Evolutionary conservation across 2,113 vertebrate species (phyloP), one percentile per base, ranked within the genome.

Genomic region (Protobothrops mucrosquamatus): DNA sequence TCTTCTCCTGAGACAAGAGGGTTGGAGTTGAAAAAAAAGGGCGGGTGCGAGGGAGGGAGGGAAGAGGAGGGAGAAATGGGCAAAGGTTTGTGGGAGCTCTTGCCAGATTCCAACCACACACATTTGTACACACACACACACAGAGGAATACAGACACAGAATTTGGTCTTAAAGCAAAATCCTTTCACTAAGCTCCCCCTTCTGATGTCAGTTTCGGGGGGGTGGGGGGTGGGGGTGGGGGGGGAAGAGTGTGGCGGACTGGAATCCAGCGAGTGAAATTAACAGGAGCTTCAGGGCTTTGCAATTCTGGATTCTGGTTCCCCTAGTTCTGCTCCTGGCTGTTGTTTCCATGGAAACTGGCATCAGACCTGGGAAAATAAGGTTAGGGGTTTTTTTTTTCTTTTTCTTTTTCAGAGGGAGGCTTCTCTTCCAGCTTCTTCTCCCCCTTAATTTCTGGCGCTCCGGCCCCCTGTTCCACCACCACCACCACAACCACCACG

Each of bases 311-410:
- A 97, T 97, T 97, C 96, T 96, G 94, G 96, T 97, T 97, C 97
- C 97, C 96, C 89, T 87, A 20, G 96, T 97, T 96, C 96, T 97
- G 96, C 96, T 97, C 96, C 96, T 81, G 96, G 97, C 96, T 96
- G 96, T 92, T 92, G 93, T 97, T 97, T 97, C 97, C 97, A 97
- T 97, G 96, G 97, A 97, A 97, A 97, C 97, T 96, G 96, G 97
- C 96, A 96, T 96, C 95, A 96, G 97, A 97, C 97, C 97, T 96
- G 96, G 96, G 97, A 97, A 97, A 97, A 97, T 96, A 97, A 97
- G 97, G 96, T 97, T 97, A 97, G 97, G 95, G 95, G 95, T 96
- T 87, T 64, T 61, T 87, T 64, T 61, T 61, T 61, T 61, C 96
- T 96, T 64, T 34, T 74, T 74, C 39, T 39, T 15, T 6, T 96